Base-by-base conservation (phyloP, 2,113 vertebrate species). In the Seriola rivoliana region DNA sequence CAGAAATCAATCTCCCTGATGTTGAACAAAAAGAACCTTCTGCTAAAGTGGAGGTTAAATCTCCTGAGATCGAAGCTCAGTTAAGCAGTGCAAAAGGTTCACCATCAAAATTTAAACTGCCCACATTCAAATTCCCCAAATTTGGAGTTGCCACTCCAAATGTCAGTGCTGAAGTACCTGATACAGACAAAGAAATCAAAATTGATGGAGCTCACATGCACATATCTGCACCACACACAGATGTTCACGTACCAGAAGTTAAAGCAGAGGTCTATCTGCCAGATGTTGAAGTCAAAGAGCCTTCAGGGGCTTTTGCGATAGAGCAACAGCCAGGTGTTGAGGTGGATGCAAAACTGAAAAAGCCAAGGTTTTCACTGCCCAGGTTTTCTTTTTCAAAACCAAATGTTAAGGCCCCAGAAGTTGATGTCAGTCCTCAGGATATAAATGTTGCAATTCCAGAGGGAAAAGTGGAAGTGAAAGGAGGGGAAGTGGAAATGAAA, bases 341-440 rank as follows among this genome's bases (percentile, higher is more conserved):
- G 29, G 4, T 52, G 44, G 91, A 93, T 67, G 29, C 84, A 42
- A 93, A 91, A 89, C 48, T 83, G 3, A 94, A 93, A 59, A 93
- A 85, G 62, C 13, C 78, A 71, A 84, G 75, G 59, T 89, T 94
- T 71, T 89, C 91, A 55, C 50, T 94, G 48, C 82, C 93, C 0
- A 91, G 10, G 36, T 78, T 94, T 89, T 93, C 92, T 71, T 92
- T 94, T 69, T 88, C 91, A 78, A 93, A 91, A 82, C 48, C 85
- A 76, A 92, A 88, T 62, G 46, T 75, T 17, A 85, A 91, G 50
- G 8, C 25, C 19, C 46, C 90, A 67, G 86, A 87, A 48, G 40
- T 80, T 38, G 89, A 89, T 75, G 52, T 79, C 3, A 86, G 38
- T 42, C 32, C 62, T 59, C 68, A 78, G 38, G 75, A 85, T 25